Evolutionary conservation across 2,797 vertebrate genomes (phyloP).

Genomic region (Mus caroli): DNA sequence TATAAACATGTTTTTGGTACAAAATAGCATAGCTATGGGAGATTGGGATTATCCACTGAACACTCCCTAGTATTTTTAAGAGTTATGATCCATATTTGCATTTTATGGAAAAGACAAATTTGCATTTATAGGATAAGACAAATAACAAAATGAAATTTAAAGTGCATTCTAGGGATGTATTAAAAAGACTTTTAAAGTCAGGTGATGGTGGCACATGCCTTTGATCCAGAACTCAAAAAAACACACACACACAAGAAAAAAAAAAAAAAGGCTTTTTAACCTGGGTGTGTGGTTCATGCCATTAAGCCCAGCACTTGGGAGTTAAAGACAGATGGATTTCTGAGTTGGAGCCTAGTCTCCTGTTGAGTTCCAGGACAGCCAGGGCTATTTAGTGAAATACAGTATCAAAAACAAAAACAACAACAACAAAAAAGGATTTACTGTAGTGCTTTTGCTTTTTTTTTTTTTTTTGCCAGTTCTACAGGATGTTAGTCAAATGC

Average conservation of each 20-base stretch:
- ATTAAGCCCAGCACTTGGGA: not conserved
- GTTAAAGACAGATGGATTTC: not conserved
- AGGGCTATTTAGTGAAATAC: not conserved
- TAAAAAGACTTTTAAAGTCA: not conserved
- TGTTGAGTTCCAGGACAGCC: not conserved
- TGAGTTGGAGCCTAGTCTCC: not conserved
- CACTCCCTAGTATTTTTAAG: not conserved
- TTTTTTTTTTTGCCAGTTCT: not conserved
- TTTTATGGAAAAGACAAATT: not conserved
- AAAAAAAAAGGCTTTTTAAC: not conserved
- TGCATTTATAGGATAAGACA: not conserved
- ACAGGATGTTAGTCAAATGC: not conserved
- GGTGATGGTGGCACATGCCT: not conserved
- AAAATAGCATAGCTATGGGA: not conserved
- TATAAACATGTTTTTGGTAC: not conserved
- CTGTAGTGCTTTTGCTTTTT: not conserved
- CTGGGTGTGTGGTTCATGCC: too few relatives aligned
- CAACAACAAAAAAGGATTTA: not conserved
- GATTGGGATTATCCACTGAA: not conserved
- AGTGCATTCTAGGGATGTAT: not conserved
- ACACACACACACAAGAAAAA: too few relatives aligned
- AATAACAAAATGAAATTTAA: not conserved
- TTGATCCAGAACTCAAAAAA: not conserved
- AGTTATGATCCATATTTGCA: not conserved
- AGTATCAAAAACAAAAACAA: not conserved